Conservation (phyloP, 53 echinoderm and acorn worm genomes). For the Hippasteria phrygiana region DNA sequence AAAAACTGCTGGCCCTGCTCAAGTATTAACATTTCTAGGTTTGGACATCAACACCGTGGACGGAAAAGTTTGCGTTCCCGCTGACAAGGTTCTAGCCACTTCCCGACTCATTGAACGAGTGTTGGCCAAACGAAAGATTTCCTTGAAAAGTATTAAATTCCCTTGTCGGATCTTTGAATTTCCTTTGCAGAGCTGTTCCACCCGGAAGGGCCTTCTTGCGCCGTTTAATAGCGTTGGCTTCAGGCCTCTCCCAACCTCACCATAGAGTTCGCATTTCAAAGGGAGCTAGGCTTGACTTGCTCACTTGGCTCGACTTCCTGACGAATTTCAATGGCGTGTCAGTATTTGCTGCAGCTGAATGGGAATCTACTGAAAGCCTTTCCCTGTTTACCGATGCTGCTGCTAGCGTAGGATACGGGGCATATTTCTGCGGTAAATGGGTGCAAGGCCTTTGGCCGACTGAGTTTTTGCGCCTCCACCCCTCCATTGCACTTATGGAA, state of each 20-base stretch:
- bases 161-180: slow-evolving; percentile 5
- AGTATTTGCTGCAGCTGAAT: background rate
- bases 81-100: background rate
- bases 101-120: background rate
- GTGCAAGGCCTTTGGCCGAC: slow-evolving; percentile 24
- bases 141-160: background rate
- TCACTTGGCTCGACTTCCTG: slow-evolving; percentile 13
- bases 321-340: slow-evolving; percentile 31
- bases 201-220: slow-evolving; percentile 36
- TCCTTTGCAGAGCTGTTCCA: slow-evolving; percentile 33
- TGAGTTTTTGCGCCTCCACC: background rate
- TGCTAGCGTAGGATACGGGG: slow-evolving; percentile 25
- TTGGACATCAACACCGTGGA: background rate
- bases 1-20: slow-evolving; percentile 18
- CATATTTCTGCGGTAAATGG: slow-evolving; percentile 28
- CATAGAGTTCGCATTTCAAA: slow-evolving; percentile 22
- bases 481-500: slow-evolving; percentile 54
- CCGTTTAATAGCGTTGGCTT: slow-evolving; percentile 1
- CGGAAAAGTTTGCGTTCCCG: background rate
- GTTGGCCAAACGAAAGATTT: background rate
- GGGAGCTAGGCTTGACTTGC: slow-evolving; percentile 20
- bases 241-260: background rate
- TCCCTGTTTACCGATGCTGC: slow-evolving; percentile 39
- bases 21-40: slow-evolving; percentile 1
- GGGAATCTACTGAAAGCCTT: background rate